Base-by-base conservation (phyloP, 2,888 invertebrate species). In the Craniophora ligustri region DNA sequence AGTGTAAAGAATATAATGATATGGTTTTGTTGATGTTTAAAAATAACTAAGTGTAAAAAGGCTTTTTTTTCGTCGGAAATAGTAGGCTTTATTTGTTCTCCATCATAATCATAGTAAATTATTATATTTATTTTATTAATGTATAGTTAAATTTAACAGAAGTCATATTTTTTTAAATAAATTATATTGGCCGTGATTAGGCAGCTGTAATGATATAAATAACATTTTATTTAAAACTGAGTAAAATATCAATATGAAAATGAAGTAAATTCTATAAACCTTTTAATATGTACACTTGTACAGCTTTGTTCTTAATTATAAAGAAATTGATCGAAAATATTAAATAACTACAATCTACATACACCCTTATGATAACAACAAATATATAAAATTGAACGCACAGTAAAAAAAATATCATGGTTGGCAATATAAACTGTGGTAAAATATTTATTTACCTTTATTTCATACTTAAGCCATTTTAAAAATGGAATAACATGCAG, bases 401-500 rank as follows among this genome's bases (percentile, higher is more conserved):
- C 0, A 26, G 26, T 26, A n/a, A 26, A 4, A n/a, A n/a, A n/a
- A n/a, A n/a, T n/a, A n/a, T n/a, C n/a, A n/a, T n/a, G n/a, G n/a
- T n/a, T n/a, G n/a, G n/a, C n/a, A n/a, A n/a, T n/a, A n/a, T n/a
- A n/a, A n/a, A n/a, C n/a, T n/a, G n/a, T n/a, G n/a, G n/a, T n/a
- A n/a, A n/a, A n/a, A n/a, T n/a, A n/a, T n/a, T n/a, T n/a, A n/a
- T n/a, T n/a, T 26, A 0, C 26, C n/a, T 26, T n/a, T n/a, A 26
- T n/a, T n/a, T 26, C n/a, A 4, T 26, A 26, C 4, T 1, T 4
- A 1, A 7, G 23, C 16, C 6, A 14, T 15, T 59, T 3, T 32
- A 45, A 48, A 63, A 47, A 54, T 48, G 41, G 30, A 64, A 38
- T 11, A 40, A 47, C 44, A 35, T 47, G 46, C 41, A 56, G 49